Evolutionary conservation across 2,888 invertebrate species (phyloP), one percentile per base, ranked within the genome.

Genomic region (Amaurobius ferox): DNA sequence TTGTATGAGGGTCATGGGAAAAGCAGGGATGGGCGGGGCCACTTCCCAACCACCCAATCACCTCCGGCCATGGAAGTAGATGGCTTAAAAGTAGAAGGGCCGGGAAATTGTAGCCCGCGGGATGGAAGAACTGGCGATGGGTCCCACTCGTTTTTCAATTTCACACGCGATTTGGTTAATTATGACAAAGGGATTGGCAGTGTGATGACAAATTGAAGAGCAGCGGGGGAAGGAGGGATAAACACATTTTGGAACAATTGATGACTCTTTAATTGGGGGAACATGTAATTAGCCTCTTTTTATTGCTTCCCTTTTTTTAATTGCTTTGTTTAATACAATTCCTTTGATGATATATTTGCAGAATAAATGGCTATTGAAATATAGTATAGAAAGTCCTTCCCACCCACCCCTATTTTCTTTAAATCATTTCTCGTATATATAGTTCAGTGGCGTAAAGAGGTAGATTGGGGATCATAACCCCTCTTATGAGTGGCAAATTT

Each of bases 141-240:
- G 76, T 71, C 83, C 32, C 11, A 71, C 77, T 83, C 76, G 76
- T 71, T 83, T 83, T 76, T 77, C 77, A 77, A 77, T 83, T 83
- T 83, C 77, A 71, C 83, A 83, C 77, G 76, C 83, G 71, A 83
- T 71, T 83, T 64, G 76, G 71, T 77, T 83, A 83, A 83, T 83
- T 77, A 71, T 71, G 77, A 71, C 64, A 77, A 83, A 80, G 80
- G 29, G 80, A 80, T 80, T 73, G 74, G 66, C 55, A 80, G 39
- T 29, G 80, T 61, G 74, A 68, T 80, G 73, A 80, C 80, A 73
- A 73, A 74, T 73, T 62, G 79, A 55, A n/a, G 79, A 72, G 79
- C 48, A 79, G 40, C 66, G 23, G 55, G 55, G 55, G 5, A 16
- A 16, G n/a, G 55, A 23, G 55, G 23, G 55, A 23, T 3, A 11